phyloP scores from a whole-genome alignment of 2,797 vertebrate genomes.

The Cygnus olor region DNA sequence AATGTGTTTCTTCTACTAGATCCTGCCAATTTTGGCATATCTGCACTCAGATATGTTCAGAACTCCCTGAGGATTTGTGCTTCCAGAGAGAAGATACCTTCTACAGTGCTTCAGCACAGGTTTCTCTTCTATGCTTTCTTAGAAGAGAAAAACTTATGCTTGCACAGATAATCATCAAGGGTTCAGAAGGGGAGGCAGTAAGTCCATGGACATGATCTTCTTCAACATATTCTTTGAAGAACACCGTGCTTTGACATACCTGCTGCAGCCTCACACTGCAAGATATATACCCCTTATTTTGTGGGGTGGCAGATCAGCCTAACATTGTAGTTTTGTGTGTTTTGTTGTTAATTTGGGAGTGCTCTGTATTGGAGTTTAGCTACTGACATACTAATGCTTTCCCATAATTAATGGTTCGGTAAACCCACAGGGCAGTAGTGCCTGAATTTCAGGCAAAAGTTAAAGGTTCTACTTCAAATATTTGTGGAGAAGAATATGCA shows the following conservation, averaged over 20 bases:
- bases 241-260: background rate
- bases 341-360: background rate
- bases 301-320: background rate
- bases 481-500: background rate
- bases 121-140: background rate
- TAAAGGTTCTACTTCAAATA: background rate
- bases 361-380: background rate
- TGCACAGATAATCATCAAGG: background rate
- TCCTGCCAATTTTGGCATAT: background rate
- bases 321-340: background rate
- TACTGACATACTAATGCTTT: background rate
- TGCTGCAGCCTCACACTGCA: rapidly evolving
- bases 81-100: background rate
- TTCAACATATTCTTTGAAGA: background rate
- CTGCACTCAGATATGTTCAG: background rate
- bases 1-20: background rate
- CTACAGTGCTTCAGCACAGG: background rate
- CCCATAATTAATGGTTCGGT: background rate
- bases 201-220: background rate
- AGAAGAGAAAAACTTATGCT: background rate
- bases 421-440: background rate
- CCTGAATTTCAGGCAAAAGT: background rate
- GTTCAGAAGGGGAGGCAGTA: background rate
- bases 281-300: background rate
- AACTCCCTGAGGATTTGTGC: background rate